phyloP scores from a whole-genome alignment of 1,140 invertebrate genomes.

The Cataglyphis hispanica region DNA sequence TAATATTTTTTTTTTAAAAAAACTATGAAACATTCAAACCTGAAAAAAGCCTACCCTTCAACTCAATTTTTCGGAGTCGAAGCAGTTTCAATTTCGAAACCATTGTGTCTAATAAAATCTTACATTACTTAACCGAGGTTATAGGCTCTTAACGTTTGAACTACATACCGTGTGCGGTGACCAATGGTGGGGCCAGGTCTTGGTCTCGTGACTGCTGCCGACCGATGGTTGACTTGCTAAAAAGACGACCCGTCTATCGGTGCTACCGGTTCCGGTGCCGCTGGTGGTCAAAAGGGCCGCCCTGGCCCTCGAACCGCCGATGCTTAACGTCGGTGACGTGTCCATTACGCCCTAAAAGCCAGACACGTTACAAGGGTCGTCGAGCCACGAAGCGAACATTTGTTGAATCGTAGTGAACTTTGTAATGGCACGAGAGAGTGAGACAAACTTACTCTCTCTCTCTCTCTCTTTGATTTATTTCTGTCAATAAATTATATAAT shows the following conservation, averaged over 20 bases:
- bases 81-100: neutral
- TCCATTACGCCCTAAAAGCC: slow-evolving; percentile 79
- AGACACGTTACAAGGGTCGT: slow-evolving; percentile 51
- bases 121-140: neutral
- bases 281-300: slow-evolving; percentile 83
- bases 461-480: neutral
- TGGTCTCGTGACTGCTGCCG: slow-evolving; percentile 80
- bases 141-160: slow-evolving; percentile 21
- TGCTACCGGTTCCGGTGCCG: slow-evolving; percentile 80
- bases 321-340: slow-evolving; percentile 82
- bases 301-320: slow-evolving; percentile 83
- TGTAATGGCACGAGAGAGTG: neutral
- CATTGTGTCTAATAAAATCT: slow-evolving; percentile 4
- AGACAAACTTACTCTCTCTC: neutral
- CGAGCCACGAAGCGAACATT: slow-evolving; percentile 13
- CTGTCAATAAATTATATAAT: neutral
- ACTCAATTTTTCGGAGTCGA: slow-evolving; percentile 5
- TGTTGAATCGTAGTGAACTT: slow-evolving; percentile 19
- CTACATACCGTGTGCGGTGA: slow-evolving; percentile 84
- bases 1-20: no score
- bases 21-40: no score
- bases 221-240: slow-evolving; percentile 82
- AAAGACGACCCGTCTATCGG: slow-evolving; percentile 83
- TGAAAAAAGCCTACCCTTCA: neutral
- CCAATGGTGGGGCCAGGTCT: slow-evolving; percentile 86